Evolutionary conservation across 2,888 invertebrate species (phyloP), one percentile per base, ranked within the genome.

Genomic region (Trissolcus brochymenae): DNA sequence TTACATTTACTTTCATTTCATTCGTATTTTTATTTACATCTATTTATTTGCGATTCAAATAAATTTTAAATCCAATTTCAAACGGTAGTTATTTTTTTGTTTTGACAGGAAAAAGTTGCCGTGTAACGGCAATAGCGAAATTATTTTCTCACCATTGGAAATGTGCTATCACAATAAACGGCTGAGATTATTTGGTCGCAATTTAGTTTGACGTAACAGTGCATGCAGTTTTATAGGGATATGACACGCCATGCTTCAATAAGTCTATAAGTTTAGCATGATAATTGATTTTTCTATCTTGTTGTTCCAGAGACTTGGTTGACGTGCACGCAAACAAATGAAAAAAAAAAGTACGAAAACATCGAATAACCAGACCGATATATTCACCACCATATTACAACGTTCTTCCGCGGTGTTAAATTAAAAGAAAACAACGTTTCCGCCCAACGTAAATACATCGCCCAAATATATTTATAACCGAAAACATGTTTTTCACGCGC

Each of bases 251-350:
- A 46, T n/a, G 14, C 46, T 14, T 46, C 16, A 16, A 46, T 46
- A 43, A 57, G 29, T 14, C 9, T 21, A 21, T n/a, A 43, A 57
- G 43, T 57, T 41, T 21, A 14, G 43, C 41, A 57, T 43, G 13
- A 57, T 57, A 21, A 57, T 57, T 57, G 57, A 57, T 46, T 46
- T 46, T 46, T 46, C n/a, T 16, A 46, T 46, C n/a, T 46, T 46
- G 46, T 46, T 11, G 35, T 35, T 35, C 11, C 9, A 2, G 9
- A 9, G 9, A 1, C 35, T 35, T 2, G 35, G 35, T 35, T 11
- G 35, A 9, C 2, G 11, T 2, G 35, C 35, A 35, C 35, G 35
- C 35, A 46, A 46, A 46, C 16, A 14, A 43, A 43, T 43, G 3
- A 2, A 46, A 46, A 46, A 16, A n/a, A n/a, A n/a, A n/a, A n/a